Conservation (phyloP, 2,888 invertebrate species). For the Empis livida region DNA sequence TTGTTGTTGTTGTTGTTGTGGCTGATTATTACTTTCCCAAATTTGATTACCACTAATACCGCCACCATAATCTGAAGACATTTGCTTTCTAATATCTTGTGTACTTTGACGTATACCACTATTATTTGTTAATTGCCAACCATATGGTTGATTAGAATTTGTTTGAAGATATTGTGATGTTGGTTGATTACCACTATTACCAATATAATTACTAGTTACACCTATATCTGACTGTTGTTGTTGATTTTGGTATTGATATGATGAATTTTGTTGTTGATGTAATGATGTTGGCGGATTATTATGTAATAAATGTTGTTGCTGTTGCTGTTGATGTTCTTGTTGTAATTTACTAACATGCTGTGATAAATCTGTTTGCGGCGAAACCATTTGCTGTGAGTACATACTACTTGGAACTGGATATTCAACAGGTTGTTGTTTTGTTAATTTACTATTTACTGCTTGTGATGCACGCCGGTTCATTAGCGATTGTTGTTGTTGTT, state of each 20-base stretch:
- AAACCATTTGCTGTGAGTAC: constrained; percentile 32
- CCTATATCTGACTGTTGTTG: not conserved
- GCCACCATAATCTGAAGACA: constrained; percentile 7
- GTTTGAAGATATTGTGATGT: not conserved
- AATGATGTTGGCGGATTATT: constrained; percentile 10
- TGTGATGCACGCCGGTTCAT: constrained; percentile 21
- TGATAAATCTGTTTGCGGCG: constrained; percentile 32
- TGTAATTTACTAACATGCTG: constrained; percentile 10
- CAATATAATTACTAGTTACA: not conserved
- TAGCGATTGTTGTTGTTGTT: constrained; percentile 18
- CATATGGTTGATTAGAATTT: not conserved
- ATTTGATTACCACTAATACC: constrained; percentile 4
- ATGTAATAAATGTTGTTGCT: constrained; percentile 15
- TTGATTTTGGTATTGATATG: constrained; percentile 7
- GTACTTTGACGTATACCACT: not conserved
- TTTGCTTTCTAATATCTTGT: constrained; percentile 2
- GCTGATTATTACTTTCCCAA: constrained; percentile 2
- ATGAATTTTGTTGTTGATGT: constrained; percentile 20
- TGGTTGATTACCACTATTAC: not conserved
- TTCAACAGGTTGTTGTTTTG: constrained; percentile 23
- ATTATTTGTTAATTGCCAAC: not conserved
- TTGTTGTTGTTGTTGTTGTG: constrained; percentile 13
- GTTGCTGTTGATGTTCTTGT: constrained; percentile 18
- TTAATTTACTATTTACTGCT: constrained; percentile 14
- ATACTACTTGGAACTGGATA: constrained; percentile 35